Evolutionary conservation across 2,888 invertebrate species (phyloP).

Genomic region (Tridacna gigas): DNA sequence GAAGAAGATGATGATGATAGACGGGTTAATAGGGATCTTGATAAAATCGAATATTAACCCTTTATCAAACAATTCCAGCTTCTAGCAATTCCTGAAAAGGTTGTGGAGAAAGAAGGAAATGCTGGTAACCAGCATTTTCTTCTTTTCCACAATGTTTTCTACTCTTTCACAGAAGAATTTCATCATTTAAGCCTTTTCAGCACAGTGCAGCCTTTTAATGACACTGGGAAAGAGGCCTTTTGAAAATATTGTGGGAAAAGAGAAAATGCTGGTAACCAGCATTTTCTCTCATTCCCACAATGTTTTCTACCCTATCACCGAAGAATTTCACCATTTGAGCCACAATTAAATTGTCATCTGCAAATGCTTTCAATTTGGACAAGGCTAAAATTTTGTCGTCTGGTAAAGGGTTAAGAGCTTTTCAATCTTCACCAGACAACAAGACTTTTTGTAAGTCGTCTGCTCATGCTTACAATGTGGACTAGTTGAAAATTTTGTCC

Average conservation of each 20-base stretch:
- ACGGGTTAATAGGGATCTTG: conserved; percentile 62
- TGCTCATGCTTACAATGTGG: neutral
- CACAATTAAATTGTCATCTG: neutral
- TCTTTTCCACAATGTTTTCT: too few species aligned
- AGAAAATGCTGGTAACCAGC: too few species aligned
- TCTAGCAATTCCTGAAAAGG: too few species aligned
- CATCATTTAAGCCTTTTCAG: too few species aligned
- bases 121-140: too few species aligned
- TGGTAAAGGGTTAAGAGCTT: neutral
- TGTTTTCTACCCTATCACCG: neutral
- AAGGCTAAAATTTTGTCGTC: neutral
- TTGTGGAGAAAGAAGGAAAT: too few species aligned
- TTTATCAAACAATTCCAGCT: neutral
- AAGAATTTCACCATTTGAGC: neutral
- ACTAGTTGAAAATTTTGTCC: neutral
- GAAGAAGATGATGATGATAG: conserved; percentile 55
- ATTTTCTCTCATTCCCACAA: too few species aligned
- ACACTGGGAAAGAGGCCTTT: too few species aligned
- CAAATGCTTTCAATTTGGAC: neutral
- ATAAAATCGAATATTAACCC: conserved; percentile 65
- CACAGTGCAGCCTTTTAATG: too few species aligned
- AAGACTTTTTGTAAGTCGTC: too few species aligned
- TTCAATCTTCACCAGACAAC: too few species aligned
- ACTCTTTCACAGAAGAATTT: neutral
- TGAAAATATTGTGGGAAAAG: too few species aligned